Percentiles rank a stretch among this genome's conserved stretches.
These are phyloP conservation scores for Acridotheres tristis DNA, from an alignment of 2,797 vertebrate genomes.

Conservation along the genomic window DNA sequence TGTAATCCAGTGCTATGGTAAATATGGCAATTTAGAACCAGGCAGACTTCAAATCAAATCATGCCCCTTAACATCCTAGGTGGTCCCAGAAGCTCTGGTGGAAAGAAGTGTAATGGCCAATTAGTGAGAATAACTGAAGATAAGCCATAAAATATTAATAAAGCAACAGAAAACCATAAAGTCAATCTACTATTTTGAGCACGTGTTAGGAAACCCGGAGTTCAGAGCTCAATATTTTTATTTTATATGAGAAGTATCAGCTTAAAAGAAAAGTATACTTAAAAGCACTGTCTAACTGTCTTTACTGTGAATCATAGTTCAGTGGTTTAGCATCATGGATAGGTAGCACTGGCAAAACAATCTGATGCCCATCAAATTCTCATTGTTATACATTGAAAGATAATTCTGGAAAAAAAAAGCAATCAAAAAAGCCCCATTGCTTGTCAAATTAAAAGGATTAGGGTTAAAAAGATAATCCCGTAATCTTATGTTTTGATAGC, in stretches of 20 bases:
- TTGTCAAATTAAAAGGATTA: conserved; percentile 29
- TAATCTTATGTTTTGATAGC: background rate
- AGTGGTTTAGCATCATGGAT: background rate
- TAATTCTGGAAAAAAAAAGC: background rate
- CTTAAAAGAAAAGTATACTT: background rate
- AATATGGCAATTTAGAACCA: background rate
- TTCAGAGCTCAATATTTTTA: background rate
- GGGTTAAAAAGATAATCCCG: background rate
- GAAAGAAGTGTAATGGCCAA: background rate
- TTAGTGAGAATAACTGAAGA: conserved; percentile 21
- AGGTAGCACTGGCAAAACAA: background rate
- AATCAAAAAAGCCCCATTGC: background rate
- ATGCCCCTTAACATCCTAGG: background rate
- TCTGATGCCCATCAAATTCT: background rate
- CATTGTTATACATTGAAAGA: background rate
- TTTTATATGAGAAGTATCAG: background rate
- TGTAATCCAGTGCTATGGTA: background rate
- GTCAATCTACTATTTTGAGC: background rate
- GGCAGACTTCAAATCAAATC: background rate
- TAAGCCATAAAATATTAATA: conserved; percentile 40
- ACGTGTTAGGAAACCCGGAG: background rate
- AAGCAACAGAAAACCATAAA: background rate
- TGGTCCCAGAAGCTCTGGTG: background rate
- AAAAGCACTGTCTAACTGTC: background rate
- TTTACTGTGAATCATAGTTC: rapidly evolving